Percentiles rank a stretch among this genome's conserved stretches.
phyloP scores from a whole-genome alignment of 2,888 invertebrate species.

The Stomorhina lunata region DNA sequence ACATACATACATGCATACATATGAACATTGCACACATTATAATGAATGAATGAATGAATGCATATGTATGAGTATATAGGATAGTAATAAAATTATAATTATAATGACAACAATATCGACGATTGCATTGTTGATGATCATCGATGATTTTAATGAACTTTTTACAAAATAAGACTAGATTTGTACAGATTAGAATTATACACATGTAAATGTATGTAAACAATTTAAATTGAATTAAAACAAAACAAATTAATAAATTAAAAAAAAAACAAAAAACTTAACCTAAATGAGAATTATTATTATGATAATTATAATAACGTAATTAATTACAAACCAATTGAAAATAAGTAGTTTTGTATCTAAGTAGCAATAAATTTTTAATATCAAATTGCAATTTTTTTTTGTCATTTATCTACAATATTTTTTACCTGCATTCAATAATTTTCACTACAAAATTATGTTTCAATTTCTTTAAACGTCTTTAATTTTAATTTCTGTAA shows the following conservation, averaged over 20 bases:
- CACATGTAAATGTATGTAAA: constrained; percentile 48
- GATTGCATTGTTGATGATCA: constrained; percentile 20
- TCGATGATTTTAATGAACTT: constrained; percentile 55
- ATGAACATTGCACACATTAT: constrained; percentile 5
- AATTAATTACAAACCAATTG: constrained; percentile 38
- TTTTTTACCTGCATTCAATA: too few relatives aligned
- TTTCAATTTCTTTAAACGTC: too few relatives aligned
- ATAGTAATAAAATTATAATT: constrained; percentile 32
- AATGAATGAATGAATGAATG: neutral
- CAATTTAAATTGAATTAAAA: constrained; percentile 12
- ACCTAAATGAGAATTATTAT: constrained; percentile 55
- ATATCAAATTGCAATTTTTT: constrained; percentile 47
- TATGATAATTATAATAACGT: constrained; percentile 26
- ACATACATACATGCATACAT: constrained; percentile 10
- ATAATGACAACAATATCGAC: constrained; percentile 32
- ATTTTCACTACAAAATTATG: too few relatives aligned
- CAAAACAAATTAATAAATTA: constrained; percentile 12
- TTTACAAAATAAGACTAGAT: constrained; percentile 59
- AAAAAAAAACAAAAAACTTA: constrained; percentile 8
- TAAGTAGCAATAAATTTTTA: constrained; percentile 67
- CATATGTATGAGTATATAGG: constrained; percentile 35
- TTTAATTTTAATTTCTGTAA: too few relatives aligned
- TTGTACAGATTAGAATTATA: constrained; percentile 59
- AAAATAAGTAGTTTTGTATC: constrained; percentile 67
- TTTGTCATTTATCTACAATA: constrained; percentile 5